A percentile compares a stretch with the other conserved stretches of the same genome.
phyloP scores from a whole-genome alignment of 2,888 invertebrate species.

The Caenorhabditis uteleia region DNA sequence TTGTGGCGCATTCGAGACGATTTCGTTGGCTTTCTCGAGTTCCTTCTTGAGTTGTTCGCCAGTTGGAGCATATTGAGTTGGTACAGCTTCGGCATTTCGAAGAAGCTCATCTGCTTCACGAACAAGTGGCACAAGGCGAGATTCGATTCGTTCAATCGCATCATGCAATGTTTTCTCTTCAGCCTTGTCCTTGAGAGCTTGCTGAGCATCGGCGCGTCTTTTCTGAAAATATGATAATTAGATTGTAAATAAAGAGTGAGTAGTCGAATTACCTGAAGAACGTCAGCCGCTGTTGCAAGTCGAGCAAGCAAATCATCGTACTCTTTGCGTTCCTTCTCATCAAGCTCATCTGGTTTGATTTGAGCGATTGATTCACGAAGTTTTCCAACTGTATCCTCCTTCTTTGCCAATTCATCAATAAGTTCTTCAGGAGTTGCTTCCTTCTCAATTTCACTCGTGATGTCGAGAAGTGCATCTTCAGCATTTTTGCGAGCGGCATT shows the following conservation, averaged over 20 bases:
- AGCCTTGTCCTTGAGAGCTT: conserved; percentile 18
- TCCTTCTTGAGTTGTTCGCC: conserved; percentile 40
- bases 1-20: conserved; percentile 12
- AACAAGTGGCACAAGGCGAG: conserved; percentile 42
- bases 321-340: conserved; percentile 39
- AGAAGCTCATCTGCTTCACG: conserved; percentile 41
- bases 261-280: conserved; percentile 31
- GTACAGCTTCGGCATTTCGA: conserved; percentile 46
- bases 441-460: conserved; percentile 17
- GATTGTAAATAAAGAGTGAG: background rate
- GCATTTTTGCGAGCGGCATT: conserved; percentile 50
- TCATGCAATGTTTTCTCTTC: conserved; percentile 20
- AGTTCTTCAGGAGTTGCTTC: conserved; percentile 33
- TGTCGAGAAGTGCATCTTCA: conserved; percentile 43
- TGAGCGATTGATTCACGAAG: conserved; percentile 27
- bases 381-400: conserved; percentile 28
- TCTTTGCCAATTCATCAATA: conserved; percentile 34
- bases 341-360: conserved; percentile 32
- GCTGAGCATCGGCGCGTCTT: conserved; percentile 24
- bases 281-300: conserved; percentile 41
- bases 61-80: conserved; percentile 41
- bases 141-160: conserved; percentile 19
- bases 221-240: conserved; percentile 19
- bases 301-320: conserved; percentile 42
- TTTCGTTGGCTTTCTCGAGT: conserved; percentile 25